Conservation (phyloP, 2,888 invertebrate species). For the Tryphoninae sp. region DNA sequence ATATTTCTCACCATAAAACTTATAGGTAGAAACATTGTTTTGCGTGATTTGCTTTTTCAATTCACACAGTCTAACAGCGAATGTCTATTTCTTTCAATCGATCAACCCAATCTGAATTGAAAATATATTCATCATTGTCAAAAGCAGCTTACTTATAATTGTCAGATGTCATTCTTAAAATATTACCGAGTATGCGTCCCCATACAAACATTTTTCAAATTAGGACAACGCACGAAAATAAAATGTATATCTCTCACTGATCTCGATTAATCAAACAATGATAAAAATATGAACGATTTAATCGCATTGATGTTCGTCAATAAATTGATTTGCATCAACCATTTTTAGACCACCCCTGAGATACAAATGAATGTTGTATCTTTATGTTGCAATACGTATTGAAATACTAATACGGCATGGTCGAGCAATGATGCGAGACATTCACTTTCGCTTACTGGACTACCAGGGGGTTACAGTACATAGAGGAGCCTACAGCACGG, state of each 20-base stretch:
- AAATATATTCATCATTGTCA: background rate
- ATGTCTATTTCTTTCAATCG: background rate
- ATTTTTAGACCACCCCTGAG: background rate
- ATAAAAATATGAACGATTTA: background rate
- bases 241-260: background rate
- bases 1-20: too few relatives aligned
- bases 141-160: background rate
- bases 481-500: constrained; percentile 18
- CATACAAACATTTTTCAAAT: background rate
- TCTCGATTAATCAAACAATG: background rate
- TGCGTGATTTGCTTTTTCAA: too few relatives aligned
- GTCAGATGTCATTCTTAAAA: background rate
- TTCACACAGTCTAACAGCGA: background rate
- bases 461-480: constrained; percentile 22
- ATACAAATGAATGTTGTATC: background rate
- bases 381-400: background rate
- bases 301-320: background rate
- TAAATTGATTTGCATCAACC: background rate
- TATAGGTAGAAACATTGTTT: too few relatives aligned
- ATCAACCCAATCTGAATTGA: background rate
- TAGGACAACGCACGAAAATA: background rate
- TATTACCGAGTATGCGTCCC: too few relatives aligned
- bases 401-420: background rate
- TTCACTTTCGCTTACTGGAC: constrained; percentile 53
- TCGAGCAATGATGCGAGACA: constrained; percentile 16